phyloP scores from a whole-genome alignment of 2,888 invertebrate species.

The Dolomedes plantarius region DNA sequence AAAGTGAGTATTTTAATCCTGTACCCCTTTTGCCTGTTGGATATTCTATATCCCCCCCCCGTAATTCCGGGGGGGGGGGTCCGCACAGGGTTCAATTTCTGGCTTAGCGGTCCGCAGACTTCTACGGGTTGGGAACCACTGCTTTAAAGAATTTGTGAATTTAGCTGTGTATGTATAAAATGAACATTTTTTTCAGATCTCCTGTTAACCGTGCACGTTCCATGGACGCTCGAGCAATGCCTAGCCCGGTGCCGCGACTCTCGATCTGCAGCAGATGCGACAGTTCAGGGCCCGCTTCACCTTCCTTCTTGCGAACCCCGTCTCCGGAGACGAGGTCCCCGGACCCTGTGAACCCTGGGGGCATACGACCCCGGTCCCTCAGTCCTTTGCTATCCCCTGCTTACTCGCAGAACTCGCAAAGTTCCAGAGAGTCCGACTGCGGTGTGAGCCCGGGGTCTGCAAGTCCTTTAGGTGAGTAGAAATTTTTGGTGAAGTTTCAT shows the following conservation, averaged over 20 bases:
- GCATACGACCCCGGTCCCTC: constrained; percentile 64
- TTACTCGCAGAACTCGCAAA: constrained; percentile 62
- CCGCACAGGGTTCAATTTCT: no score
- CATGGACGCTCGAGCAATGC: constrained; percentile 71
- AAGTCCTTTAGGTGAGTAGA: constrained; percentile 66
- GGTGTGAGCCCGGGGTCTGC: constrained; percentile 68
- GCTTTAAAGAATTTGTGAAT: no score
- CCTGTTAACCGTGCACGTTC: constrained; percentile 69
- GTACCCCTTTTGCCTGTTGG: no score
- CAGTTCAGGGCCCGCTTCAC: constrained; percentile 49
- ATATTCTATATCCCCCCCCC: no score
- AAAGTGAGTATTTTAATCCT: no score
- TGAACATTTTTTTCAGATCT: constrained; percentile 35
- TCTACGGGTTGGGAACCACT: no score
- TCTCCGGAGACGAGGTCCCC: constrained; percentile 88
- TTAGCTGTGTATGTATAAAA: no score
- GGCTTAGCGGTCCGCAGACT: no score
- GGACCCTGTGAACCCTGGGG: constrained; percentile 76
- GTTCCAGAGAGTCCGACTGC: constrained; percentile 55
- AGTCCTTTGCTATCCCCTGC: constrained; percentile 70
- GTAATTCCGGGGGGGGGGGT: no score
- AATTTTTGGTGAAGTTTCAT: no score
- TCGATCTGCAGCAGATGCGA: constrained; percentile 62
- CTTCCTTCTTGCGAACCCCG: constrained; percentile 72
- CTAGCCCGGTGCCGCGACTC: constrained; percentile 56